These are phyloP conservation scores for Holothuria leucospilota DNA, from an alignment of 53 echinoderm and acorn worm species.

Conservation along the genomic window DNA sequence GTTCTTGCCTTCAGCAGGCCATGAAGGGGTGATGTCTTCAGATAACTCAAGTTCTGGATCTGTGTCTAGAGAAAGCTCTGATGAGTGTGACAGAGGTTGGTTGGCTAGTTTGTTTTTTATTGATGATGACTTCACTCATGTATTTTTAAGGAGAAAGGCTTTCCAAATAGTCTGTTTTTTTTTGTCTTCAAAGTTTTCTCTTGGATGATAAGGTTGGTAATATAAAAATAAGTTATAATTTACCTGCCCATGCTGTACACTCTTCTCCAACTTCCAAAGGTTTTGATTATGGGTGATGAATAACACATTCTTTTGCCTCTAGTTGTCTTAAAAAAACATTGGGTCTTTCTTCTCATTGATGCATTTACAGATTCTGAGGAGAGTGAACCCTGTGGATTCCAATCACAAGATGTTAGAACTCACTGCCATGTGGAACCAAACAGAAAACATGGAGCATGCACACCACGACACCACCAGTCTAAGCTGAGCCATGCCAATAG, in stretches of 20 bases:
- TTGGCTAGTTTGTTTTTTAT: background rate
- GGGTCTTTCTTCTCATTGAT: no score
- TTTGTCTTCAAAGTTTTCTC: no score
- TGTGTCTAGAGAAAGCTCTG: slow-evolving; percentile 89
- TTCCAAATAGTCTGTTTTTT: no score
- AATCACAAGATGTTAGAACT: slow-evolving; percentile 48
- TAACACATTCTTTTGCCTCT: no score
- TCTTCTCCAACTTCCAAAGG: no score
- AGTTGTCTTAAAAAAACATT: no score
- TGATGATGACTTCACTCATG: no score
- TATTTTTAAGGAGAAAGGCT: background rate
- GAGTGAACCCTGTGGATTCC: slow-evolving; percentile 73
- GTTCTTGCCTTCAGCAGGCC: background rate
- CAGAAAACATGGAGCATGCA: slow-evolving; percentile 3
- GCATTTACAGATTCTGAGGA: slow-evolving; percentile 86
- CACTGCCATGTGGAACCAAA: slow-evolving; percentile 23
- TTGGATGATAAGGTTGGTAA: no score
- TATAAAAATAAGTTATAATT: no score
- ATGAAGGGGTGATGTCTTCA: background rate
- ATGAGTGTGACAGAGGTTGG: slow-evolving; percentile 93
- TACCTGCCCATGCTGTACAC: no score
- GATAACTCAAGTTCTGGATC: slow-evolving; percentile 54
- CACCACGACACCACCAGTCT: slow-evolving; percentile 40
- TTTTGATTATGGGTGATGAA: no score
- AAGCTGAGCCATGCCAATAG: slow-evolving; percentile 36